Evolutionary conservation across 2,888 invertebrate genomes (phyloP).

Genomic region (Xanthia icteritia): DNA sequence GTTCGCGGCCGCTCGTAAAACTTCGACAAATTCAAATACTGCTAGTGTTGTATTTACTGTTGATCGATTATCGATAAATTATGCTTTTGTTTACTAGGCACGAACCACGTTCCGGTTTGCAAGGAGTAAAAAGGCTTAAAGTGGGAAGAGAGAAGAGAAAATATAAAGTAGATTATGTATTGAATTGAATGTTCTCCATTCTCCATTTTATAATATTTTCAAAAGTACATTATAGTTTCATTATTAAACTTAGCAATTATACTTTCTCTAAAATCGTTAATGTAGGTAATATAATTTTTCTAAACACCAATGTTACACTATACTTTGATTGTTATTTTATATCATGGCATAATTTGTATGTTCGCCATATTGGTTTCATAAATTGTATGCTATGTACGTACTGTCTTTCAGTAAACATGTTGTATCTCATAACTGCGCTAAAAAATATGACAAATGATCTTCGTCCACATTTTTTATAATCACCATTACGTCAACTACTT

Average conservation of each 20-base stretch:
- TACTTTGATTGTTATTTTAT: not conserved
- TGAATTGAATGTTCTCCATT: not conserved
- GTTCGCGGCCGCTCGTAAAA: slow-evolving; percentile 64
- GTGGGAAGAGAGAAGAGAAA: not conserved
- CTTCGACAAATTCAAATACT: slow-evolving; percentile 68
- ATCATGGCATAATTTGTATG: not conserved
- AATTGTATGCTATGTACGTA: not conserved
- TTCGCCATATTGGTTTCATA: not conserved
- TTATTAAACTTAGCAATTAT: not conserved
- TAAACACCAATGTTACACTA: not conserved
- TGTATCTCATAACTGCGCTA: slow-evolving; percentile 16
- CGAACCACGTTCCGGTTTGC: not conserved
- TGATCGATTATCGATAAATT: slow-evolving; percentile 13
- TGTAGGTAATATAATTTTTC: too few species aligned
- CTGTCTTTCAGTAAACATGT: slow-evolving; percentile 10
- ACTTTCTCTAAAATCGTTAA: not conserved
- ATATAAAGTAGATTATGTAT: not conserved
- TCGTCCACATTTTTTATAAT: slow-evolving; percentile 50
- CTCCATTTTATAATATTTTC: not conserved
- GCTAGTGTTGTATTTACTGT: slow-evolving; percentile 42
- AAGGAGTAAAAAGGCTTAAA: too few species aligned
- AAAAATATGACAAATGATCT: slow-evolving; percentile 57
- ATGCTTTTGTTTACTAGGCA: not conserved
- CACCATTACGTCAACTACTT: slow-evolving; percentile 47
- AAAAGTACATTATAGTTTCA: not conserved